phyloP scores from a whole-genome alignment of 2,113 vertebrate genomes.

The Xenopus borealis region DNA sequence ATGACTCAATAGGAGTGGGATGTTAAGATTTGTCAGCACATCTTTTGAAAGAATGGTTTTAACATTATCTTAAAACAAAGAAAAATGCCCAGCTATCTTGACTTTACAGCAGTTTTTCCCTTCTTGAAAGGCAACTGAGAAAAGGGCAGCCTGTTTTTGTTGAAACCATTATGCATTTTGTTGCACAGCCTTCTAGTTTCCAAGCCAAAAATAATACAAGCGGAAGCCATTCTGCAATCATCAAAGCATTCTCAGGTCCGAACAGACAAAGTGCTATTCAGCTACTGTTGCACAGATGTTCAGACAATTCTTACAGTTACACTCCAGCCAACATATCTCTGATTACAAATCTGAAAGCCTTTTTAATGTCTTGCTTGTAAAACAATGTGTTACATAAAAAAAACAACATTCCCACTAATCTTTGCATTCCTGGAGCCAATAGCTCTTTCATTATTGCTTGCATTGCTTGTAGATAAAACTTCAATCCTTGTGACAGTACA shows the following conservation, averaged over 20 bases:
- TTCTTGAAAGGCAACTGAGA: slow-evolving; percentile 30
- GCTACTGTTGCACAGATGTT: slow-evolving; percentile 44
- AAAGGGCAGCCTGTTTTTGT: slow-evolving; percentile 31
- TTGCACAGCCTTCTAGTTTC: slow-evolving; percentile 23
- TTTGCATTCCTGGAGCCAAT: slow-evolving; percentile 31
- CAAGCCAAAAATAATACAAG: slow-evolving; percentile 44
- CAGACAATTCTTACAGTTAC: slow-evolving; percentile 21
- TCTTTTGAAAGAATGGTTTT: slow-evolving; percentile 43
- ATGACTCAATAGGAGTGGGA: slow-evolving; percentile 40
- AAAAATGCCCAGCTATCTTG: slow-evolving; percentile 37
- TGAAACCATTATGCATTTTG: slow-evolving; percentile 34
- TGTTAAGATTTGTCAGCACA: slow-evolving; percentile 39
- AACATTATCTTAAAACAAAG: slow-evolving; percentile 44
- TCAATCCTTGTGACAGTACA: no score
- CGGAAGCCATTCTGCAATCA: slow-evolving; percentile 33
- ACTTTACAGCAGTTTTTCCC: slow-evolving; percentile 28
- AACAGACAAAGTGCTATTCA: slow-evolving; percentile 37
- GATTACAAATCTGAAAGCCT: slow-evolving; percentile 23
- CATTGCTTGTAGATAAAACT: slow-evolving; percentile 12
- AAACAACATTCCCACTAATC: slow-evolving; percentile 10
- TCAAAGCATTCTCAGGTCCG: slow-evolving; percentile 43
- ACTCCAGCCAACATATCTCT: slow-evolving; percentile 40
- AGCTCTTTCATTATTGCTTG: slow-evolving; percentile 29
- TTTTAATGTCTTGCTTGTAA: slow-evolving; percentile 40
- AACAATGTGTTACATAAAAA: slow-evolving; percentile 36